Evolutionary conservation across 2,113 vertebrate genomes (phyloP).

Genomic region (Ctenomys sociabilis): DNA sequence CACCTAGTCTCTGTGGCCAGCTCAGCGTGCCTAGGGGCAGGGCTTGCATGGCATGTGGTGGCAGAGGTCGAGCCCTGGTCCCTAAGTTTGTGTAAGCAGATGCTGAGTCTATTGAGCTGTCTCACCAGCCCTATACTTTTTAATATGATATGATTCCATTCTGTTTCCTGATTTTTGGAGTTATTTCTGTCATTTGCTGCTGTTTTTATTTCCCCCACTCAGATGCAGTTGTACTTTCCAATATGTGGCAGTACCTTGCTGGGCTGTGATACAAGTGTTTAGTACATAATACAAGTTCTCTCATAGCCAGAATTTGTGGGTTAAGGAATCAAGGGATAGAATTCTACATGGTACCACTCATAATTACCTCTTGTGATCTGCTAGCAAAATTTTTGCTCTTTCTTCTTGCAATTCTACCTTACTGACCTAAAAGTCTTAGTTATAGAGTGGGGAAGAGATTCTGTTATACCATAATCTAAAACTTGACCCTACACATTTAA

Average conservation of each 20-base stretch:
- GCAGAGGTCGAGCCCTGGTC: no score
- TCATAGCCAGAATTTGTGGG: background rate
- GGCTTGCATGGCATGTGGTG: no score
- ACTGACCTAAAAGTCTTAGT: background rate
- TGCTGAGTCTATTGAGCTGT: no score
- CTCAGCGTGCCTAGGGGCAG: no score
- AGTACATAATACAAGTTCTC: background rate
- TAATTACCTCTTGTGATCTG: background rate
- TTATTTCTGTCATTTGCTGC: background rate
- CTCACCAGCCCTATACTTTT: background rate
- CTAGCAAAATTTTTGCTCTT: background rate
- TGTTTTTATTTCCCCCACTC: background rate
- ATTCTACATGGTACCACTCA: background rate
- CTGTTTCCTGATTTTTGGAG: background rate
- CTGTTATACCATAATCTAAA: background rate
- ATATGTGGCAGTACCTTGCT: background rate
- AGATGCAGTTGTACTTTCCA: background rate
- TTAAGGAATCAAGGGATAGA: background rate
- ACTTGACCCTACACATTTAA: no score
- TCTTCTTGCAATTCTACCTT: background rate
- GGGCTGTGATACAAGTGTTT: background rate
- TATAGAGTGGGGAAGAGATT: background rate
- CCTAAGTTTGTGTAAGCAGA: no score
- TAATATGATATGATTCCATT: background rate
- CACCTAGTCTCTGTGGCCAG: no score